These are phyloP conservation scores for Xenopus tropicalis DNA, from an alignment of 2,113 vertebrate genomes.

Conservation along the genomic window UCB_Xtro_10.0 CM004447.2:149386501-149387000, in stretches of 20 bases:
- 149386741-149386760: not conserved
- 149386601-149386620: too few species aligned
- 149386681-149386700: not conserved
- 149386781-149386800: not conserved
- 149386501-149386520: too few species aligned
- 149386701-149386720: not conserved
- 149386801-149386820: conserved; percentile 2
- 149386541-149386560: too few species aligned
- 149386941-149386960: too few species aligned
- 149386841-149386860: not conserved
- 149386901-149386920: not conserved
- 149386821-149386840: conserved; percentile 4
- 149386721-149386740: not conserved
- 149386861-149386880: not conserved
- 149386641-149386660: not conserved
- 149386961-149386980: too few species aligned
- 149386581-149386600: too few species aligned
- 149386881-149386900: not conserved
- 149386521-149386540: too few species aligned
- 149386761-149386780: too few species aligned
- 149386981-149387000: too few species aligned
- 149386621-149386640: not conserved
- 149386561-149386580: too few species aligned
- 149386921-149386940: not conserved
- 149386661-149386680: not conserved